A percentile compares a stretch with the other conserved stretches of the same genome.
Conservation (phyloP, 2,113 vertebrate genomes). For the Aramus guarauna region DNA sequence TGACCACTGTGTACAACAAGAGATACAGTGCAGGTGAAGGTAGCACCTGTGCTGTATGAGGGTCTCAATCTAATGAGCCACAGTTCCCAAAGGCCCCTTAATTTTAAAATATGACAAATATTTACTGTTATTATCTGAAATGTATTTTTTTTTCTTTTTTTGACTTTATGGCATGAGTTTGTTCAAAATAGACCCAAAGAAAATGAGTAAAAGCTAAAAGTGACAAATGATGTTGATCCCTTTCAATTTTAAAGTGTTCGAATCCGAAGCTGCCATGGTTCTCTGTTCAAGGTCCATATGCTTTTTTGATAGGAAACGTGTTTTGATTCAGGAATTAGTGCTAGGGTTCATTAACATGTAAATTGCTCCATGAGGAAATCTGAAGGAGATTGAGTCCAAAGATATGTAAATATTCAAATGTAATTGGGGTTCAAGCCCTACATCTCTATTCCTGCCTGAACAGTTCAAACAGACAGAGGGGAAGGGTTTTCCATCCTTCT, state of each 20-base stretch:
- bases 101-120: neutral
- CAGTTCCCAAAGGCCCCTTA: neutral
- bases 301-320: slow-evolving; percentile 4
- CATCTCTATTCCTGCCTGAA: slow-evolving; percentile 12
- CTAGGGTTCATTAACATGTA: slow-evolving; percentile 37
- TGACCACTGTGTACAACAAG: neutral
- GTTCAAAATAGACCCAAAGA: neutral
- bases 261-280: neutral
- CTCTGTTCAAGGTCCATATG: neutral
- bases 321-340: slow-evolving; percentile 31
- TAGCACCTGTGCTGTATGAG: neutral
- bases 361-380: slow-evolving; percentile 29
- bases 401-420: slow-evolving; percentile 46
- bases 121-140: neutral
- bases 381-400: slow-evolving; percentile 11
- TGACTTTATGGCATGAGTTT: neutral
- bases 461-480: neutral
- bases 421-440: slow-evolving; percentile 31
- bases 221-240: neutral
- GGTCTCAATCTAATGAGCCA: neutral
- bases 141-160: neutral
- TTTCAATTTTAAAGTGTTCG: neutral
- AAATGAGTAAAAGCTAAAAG: neutral
- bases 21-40: neutral
- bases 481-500: neutral